Evolutionary conservation across 2,797 vertebrate species (phyloP), one percentile per base, ranked within the genome.

Genomic region (Chaenodraco wilsoni): DNA sequence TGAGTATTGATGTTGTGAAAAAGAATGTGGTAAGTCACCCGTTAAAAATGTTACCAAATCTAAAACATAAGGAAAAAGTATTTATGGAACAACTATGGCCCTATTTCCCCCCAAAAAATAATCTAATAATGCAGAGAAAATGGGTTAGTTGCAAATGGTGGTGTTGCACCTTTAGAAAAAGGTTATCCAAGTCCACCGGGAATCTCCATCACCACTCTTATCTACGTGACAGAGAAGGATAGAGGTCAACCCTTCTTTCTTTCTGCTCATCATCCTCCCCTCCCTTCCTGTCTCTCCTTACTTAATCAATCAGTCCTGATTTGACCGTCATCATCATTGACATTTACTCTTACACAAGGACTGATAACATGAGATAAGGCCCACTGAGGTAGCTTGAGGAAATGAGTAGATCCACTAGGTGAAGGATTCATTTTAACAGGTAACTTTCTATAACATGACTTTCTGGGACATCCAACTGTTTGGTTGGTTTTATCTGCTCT

Each of bases 301-400:
- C 72, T 82, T 78, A 76, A 88, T 90, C 87, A 89, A 84, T 92
- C 91, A 90, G 52, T 46, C 66, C 31, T 71, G 78, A 86, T 86
- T 72, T 74, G 69, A 72, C 68, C 62, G 23, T 84, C 74, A 82
- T 86, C 85, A 87, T 78, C 80, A 65, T 56, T 41, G 72, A 41
- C 75, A 79, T 74, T 69, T 65, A 55, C 65, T 72, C 68, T 80
- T 74, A 64, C 83, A 76, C 71, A 80, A 46, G 78, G 81, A 87
- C 68, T 81, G 68, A 87, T 84, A 71, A 66, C 4, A 9, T 16
- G 37, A 67, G 74, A 65, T 78, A 73, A 81, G 58, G 49, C 27
- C 44, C 15, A 13, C 10, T 0, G 55, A 76, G 17, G 50, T 14
- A 63, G 65, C 71, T 68, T 14, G 8, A 81, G 70, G 65, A 80